Base-by-base conservation (phyloP, 23 tunicate species). In the Clavelina lepadiformis region DNA sequence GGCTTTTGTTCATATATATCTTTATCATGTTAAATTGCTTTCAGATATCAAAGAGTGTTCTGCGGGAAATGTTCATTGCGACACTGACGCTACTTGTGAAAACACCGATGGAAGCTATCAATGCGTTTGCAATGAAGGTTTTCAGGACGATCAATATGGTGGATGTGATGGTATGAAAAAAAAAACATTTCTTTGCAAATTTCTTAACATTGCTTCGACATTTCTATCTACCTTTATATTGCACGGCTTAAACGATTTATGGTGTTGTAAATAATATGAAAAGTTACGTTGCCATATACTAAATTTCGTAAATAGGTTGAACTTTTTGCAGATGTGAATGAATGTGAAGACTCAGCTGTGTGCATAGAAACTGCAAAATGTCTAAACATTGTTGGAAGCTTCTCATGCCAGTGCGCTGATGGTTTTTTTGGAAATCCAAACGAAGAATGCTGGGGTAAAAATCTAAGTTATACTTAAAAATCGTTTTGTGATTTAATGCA, bases 51-150 rank as follows among this genome's bases (percentile, higher is more conserved):
- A 71, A 28, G 77, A 71, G 35, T 71, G 77, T 34, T 19, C 35
- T 28, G 51, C 50, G 5, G 30, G 46, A 28, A 37, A 38, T 31
- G 28, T 4, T 3, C 8, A 45, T 26, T 71, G 77, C 60, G 35
- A 3, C 2, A 2, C 28, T 20, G 63, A 56, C 65, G 46, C 77
- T 23, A 47, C 56, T 2, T 71, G 77, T 28, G 24, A 29, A 28
- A 71, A 71, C 77, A 71, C 77, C 19, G 53, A 26, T 71, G 77
- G 77, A 71, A 56, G 65, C 37, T 71, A 71, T 38, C 32, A 26
- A 0, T 71, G 77, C 32, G 29, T 28, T 28, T 71, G 77, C 53
- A 22, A 23, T 19, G 33, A 36, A 19, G 77, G 77, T 8, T 71
- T 56, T 29, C 59, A 31, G 26, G 67, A n/a, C n/a, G n/a, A n/a